Percentiles rank a stretch among this genome's conserved stretches.
These are phyloP conservation scores for Thereuonema tuberculata DNA, from an alignment of 1,140 invertebrate genomes.

Conservation along the genomic window DNA sequence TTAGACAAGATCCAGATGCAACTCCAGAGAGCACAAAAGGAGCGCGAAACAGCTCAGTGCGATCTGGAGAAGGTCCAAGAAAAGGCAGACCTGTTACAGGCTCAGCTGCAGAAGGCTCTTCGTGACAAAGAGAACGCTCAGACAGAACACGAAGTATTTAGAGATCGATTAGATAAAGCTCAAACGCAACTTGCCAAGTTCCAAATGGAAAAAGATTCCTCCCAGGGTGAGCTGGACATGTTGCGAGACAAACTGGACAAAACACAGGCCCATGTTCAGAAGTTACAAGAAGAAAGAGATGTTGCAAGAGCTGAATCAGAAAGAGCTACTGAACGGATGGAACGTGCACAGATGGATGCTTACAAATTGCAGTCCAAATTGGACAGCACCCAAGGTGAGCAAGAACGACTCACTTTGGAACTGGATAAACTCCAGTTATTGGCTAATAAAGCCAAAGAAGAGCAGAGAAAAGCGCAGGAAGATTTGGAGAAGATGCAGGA, in stretches of 20 bases:
- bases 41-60: constrained; percentile 61
- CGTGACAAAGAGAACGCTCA: constrained; percentile 67
- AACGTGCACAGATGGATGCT: constrained; percentile 74
- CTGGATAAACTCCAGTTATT: constrained; percentile 66
- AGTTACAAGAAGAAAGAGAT: constrained; percentile 75
- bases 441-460: constrained; percentile 63
- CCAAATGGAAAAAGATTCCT: constrained; percentile 71
- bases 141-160: constrained; percentile 68
- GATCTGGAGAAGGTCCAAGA: constrained; percentile 62
- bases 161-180: constrained; percentile 75
- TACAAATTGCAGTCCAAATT: constrained; percentile 74
- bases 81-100: constrained; percentile 58
- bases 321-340: constrained; percentile 82
- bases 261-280: constrained; percentile 56
- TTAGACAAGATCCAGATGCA: constrained; percentile 67
- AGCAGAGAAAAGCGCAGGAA: constrained; percentile 69
- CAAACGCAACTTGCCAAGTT: constrained; percentile 47
- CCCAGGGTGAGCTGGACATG: constrained; percentile 66
- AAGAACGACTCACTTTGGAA: constrained; percentile 68
- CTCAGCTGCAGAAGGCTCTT: constrained; percentile 62
- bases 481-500: constrained; percentile 68
- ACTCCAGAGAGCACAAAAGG: constrained; percentile 67
- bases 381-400: constrained; percentile 70
- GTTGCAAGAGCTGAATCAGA: constrained; percentile 76
- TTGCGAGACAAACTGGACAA: constrained; percentile 82